These are phyloP conservation scores for Aramus guarauna DNA, from an alignment of 2,113 vertebrate species.

Conservation along the genomic window DNA sequence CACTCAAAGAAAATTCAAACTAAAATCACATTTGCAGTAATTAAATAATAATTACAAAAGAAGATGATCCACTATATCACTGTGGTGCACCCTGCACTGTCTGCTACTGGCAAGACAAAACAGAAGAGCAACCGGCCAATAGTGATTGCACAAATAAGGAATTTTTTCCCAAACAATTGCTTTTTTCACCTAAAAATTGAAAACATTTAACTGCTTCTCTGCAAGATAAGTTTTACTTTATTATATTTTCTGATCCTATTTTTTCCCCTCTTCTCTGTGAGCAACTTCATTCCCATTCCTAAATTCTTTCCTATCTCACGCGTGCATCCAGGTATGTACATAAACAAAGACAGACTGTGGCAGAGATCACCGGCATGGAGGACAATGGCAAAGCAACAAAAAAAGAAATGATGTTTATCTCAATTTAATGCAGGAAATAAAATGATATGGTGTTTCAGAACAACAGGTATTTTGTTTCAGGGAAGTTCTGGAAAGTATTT, in stretches of 20 bases:
- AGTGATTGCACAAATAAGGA: neutral
- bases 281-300: neutral
- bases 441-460: neutral
- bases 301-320: neutral
- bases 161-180: neutral
- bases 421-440: neutral
- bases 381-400: neutral
- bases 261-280: neutral
- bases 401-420: neutral
- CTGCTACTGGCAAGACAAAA: neutral
- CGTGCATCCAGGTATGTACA: rapidly evolving
- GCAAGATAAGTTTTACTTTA: neutral
- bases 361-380: neutral
- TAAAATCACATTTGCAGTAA: neutral
- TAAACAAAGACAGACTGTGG: neutral
- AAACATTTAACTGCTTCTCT: neutral
- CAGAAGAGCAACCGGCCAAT: neutral
- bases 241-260: neutral
- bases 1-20: neutral
- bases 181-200: neutral
- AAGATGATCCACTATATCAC: neutral
- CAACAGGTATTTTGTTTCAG: neutral
- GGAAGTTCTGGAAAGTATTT: neutral
- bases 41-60: neutral
- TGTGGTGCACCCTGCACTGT: neutral